These are phyloP conservation scores for Bradypus variegatus DNA, from an alignment of 2,797 vertebrate genomes.

Conservation along the genomic window DNA sequence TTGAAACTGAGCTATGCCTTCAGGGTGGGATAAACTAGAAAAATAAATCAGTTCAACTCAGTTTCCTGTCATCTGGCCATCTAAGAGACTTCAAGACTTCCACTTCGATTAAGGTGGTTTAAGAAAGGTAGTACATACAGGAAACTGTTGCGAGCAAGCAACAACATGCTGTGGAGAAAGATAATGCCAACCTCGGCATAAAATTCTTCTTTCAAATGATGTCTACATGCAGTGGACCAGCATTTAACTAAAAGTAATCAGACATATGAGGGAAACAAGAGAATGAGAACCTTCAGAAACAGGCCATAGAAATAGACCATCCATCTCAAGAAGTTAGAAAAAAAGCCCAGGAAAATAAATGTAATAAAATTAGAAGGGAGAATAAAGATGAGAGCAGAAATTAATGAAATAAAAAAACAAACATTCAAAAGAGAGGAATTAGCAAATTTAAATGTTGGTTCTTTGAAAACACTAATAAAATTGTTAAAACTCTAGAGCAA, in stretches of 20 bases:
- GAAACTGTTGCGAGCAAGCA: background rate
- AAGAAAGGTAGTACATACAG: background rate
- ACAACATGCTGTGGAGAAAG: background rate
- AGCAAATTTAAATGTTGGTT: background rate
- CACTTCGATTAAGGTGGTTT: background rate
- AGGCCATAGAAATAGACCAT: background rate
- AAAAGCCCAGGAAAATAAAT: background rate
- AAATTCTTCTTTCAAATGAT: background rate
- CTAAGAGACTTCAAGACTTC: background rate
- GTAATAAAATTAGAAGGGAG: background rate
- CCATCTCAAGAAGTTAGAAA: background rate
- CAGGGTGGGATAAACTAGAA: background rate
- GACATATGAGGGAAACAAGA: background rate
- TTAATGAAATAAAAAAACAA: background rate
- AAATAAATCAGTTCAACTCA: background rate
- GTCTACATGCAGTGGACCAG: background rate
- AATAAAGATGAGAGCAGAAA: background rate
- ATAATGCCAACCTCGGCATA: background rate
- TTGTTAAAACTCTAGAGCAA: background rate
- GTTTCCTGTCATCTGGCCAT: background rate
- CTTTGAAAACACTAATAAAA: conserved; percentile 12
- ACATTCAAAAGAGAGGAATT: background rate
- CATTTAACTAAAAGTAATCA: background rate
- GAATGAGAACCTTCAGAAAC: background rate
- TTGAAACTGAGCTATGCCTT: background rate